A percentile compares a stretch with the other conserved stretches of the same genome.
phyloP scores from a whole-genome alignment of 2,797 vertebrate genomes.

The Pampus argenteus region DNA sequence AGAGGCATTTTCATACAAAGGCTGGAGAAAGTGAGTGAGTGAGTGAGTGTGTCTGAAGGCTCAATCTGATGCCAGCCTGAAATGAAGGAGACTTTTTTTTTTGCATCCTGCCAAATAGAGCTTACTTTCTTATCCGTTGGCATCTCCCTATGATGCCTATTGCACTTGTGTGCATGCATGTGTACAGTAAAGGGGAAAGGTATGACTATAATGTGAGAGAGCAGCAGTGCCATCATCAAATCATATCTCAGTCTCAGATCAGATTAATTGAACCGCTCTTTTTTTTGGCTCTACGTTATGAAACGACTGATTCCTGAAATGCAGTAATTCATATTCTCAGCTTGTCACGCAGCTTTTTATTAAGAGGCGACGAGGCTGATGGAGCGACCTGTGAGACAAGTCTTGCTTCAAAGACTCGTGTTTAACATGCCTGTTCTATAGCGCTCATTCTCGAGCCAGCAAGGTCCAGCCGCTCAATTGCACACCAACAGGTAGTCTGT shows the following conservation, averaged over 20 bases:
- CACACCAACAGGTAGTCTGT: conserved; percentile 26
- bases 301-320: conserved; percentile 52
- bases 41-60: conserved; percentile 70
- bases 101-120: conserved; percentile 57
- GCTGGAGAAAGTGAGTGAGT: conserved; percentile 60
- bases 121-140: conserved; percentile 52
- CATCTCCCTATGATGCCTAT: conserved; percentile 21
- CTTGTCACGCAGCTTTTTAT: conserved; percentile 63
- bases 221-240: conserved; percentile 50
- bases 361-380: conserved; percentile 55
- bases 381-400: conserved; percentile 57
- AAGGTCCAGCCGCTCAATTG: conserved; percentile 41
- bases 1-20: conserved; percentile 80
- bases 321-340: conserved; percentile 64
- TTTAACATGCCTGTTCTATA: conserved; percentile 51
- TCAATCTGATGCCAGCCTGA: conserved; percentile 77
- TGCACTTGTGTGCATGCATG: conserved; percentile 27
- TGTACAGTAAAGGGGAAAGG: conserved; percentile 13
- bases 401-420: conserved; percentile 30
- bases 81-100: conserved; percentile 74
- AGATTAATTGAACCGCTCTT: conserved; percentile 74
- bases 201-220: conserved; percentile 18
- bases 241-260: conserved; percentile 71
- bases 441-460: conserved; percentile 55
- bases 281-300: conserved; percentile 46